A percentile compares a stretch with the other conserved stretches of the same genome.
Conservation (phyloP, 2,113 vertebrate species). For the Hydrochoerus hydrochaeris region DNA sequence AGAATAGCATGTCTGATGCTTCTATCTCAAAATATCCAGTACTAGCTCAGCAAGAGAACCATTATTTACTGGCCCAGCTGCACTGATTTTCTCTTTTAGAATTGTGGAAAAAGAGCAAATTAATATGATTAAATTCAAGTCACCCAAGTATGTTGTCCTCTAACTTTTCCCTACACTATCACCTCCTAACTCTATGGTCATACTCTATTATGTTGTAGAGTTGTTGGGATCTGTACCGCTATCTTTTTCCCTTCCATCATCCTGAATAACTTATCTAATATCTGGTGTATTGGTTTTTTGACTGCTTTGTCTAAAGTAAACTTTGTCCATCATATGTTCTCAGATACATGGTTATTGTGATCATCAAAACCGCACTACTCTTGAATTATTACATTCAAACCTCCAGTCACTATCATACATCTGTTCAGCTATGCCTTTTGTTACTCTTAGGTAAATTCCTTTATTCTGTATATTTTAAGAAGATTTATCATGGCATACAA, state of each 20-base stretch:
- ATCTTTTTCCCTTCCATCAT: background rate
- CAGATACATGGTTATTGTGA: background rate
- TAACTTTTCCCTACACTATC: background rate
- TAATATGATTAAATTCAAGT: background rate
- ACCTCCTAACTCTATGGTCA: background rate
- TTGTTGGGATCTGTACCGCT: background rate
- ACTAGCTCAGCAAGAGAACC: background rate
- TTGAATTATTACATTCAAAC: slow-evolving; percentile 38
- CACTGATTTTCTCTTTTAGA: background rate
- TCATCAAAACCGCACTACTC: background rate
- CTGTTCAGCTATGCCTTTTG: background rate
- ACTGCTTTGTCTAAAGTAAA: background rate
- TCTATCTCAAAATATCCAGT: background rate
- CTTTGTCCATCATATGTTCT: background rate
- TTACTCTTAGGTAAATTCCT: background rate
- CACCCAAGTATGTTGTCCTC: background rate
- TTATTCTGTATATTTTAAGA: background rate
- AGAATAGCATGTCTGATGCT: background rate
- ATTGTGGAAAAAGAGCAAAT: too few species aligned
- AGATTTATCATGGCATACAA: background rate
- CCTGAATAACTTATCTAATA: background rate
- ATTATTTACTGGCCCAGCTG: background rate
- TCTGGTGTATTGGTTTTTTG: background rate
- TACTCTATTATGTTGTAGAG: background rate
- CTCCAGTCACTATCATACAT: background rate